phyloP scores from a whole-genome alignment of 2,797 vertebrate genomes.

The Sebastes hubbsi region DNA sequence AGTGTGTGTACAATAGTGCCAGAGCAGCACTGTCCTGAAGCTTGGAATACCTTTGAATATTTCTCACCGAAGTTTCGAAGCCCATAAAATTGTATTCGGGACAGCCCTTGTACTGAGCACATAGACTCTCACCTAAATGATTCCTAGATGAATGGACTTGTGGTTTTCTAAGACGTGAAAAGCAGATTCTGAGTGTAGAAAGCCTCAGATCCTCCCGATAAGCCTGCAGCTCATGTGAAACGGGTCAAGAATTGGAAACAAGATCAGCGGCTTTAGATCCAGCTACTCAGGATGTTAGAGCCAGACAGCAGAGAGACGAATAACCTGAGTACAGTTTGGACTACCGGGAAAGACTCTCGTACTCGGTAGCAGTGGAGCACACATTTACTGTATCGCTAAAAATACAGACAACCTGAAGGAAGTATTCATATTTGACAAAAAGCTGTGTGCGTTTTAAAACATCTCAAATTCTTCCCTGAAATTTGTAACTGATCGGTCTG shows the following conservation, averaged over 20 bases:
- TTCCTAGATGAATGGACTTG: background rate
- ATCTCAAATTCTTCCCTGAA: background rate
- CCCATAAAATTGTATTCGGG: too few species aligned
- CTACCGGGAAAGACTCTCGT: background rate
- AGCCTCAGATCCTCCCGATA: background rate
- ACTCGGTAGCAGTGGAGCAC: background rate
- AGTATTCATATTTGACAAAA: background rate
- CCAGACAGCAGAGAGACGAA: background rate
- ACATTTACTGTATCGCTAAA: background rate
- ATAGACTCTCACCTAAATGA: background rate
- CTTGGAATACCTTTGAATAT: too few species aligned
- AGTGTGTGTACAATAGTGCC: too few species aligned
- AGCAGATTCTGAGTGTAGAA: background rate
- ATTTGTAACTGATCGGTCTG: background rate
- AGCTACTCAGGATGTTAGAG: background rate
- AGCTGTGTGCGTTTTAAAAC: background rate
- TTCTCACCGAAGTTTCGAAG: too few species aligned
- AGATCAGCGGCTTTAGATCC: background rate
- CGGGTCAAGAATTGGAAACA: background rate
- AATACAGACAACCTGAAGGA: background rate
- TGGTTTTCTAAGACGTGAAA: background rate
- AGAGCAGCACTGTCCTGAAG: too few species aligned
- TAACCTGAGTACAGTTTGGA: background rate
- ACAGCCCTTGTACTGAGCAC: background rate
- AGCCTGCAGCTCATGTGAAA: slow-evolving; percentile 1